Conservation (phyloP, 2,888 invertebrate species). For the Drosophila robusta region DNA sequence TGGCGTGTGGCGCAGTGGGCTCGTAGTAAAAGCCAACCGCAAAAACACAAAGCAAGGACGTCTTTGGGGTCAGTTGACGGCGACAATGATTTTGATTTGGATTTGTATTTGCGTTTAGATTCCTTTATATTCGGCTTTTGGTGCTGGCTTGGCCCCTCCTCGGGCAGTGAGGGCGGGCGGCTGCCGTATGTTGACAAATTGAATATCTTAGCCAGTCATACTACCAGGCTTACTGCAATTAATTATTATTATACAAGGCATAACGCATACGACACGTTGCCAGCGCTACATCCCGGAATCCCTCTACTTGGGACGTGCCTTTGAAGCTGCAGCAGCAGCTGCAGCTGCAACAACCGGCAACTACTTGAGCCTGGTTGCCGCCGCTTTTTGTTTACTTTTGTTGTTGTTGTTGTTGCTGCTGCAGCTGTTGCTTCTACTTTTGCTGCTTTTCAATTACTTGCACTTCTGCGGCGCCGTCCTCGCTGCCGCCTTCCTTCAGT, state of each 20-base stretch:
- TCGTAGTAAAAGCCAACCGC: conserved; percentile 60
- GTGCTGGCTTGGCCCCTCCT: conserved; percentile 2
- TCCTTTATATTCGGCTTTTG: neutral
- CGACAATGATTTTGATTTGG: conserved; percentile 27
- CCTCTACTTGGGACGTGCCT: conserved; percentile 17
- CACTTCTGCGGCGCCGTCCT: conserved; percentile 41
- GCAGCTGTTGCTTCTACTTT: conserved; percentile 33
- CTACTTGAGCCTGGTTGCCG: conserved; percentile 47
- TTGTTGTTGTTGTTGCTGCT: conserved; percentile 32
- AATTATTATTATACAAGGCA: conserved; percentile 61
- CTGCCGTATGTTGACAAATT: conserved; percentile 60
- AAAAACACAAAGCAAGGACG: conserved; percentile 32
- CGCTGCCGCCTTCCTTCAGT: conserved; percentile 7
- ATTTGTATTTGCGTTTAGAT: neutral
- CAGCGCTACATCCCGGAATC: conserved; percentile 18
- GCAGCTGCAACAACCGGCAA: conserved; percentile 32
- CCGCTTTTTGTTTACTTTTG: conserved; percentile 13
- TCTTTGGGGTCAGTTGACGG: conserved; percentile 50
- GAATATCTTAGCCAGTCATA: conserved; percentile 54
- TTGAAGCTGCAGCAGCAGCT: conserved; percentile 17
- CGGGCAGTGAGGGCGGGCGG: too few relatives aligned
- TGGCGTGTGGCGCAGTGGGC: conserved; percentile 48
- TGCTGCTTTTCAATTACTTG: conserved; percentile 72
- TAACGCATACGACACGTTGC: conserved; percentile 56
- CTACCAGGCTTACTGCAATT: conserved; percentile 63